Evolutionary conservation across 2,113 vertebrate genomes (phyloP), one percentile per base, ranked within the genome.

Genomic region (Phrynosoma blainvillii): DNA sequence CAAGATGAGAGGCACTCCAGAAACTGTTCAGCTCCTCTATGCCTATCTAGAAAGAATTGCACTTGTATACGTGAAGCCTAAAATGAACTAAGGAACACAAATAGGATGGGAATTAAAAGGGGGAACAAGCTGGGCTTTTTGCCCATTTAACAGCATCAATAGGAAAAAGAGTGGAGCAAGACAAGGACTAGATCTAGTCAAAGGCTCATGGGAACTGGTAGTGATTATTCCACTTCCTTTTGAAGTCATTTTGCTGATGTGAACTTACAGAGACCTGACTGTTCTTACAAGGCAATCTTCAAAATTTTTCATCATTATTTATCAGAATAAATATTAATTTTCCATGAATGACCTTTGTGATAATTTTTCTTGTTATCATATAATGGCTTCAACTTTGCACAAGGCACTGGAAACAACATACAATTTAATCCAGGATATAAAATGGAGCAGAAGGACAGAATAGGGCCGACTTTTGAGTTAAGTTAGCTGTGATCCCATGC

Each of bases 241-340:
- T 95, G 87, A 95, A 94, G 73, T 90, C 8, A 1, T 27, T 36
- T 36, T 93, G 93, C 71, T 47, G 89, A 83, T 91, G 68, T 2
- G 59, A 86, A 92, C 23, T 5, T 90, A 88, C 7, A 79, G 73
- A 78, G 52, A 78, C 20, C 47, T 84, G n/a, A 23, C 40, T 77
- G 6, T 25, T 78, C 3, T 4, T 85, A 9, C 84, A 93, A 79
- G 84, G 87, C 7, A 11, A 85, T 21, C 62, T 84, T 89, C 88
- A 86, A 87, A 91, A 78, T 85, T 40, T 13, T 1, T 68, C 0
- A 87, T 77, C 89, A 92, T 92, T 89, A 42, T 86, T 66, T 82
- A 70, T 83, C 56, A 86, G 91, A 86, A 71, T 1, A 83, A 40
- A 1, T 25, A 84, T 73, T 87, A 87, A 87, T 88, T 88, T 89